A percentile compares a stretch with the other conserved stretches of the same genome.
These are phyloP conservation scores for Rhopalosiphum nymphaeae DNA, from an alignment of 2,888 invertebrate genomes.

Conservation along the genomic window DNA sequence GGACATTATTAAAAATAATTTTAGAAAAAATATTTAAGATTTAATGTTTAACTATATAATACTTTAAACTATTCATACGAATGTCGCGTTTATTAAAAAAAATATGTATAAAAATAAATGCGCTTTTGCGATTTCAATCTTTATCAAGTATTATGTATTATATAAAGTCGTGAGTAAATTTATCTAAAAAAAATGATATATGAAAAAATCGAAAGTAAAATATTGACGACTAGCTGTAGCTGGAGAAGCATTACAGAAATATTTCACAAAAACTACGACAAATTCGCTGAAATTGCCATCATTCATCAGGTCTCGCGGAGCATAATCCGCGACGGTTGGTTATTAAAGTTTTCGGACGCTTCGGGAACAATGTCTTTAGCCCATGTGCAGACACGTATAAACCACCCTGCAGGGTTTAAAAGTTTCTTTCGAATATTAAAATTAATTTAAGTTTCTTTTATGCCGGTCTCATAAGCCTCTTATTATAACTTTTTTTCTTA, in stretches of 20 bases:
- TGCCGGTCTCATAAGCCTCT: conserved; percentile 18
- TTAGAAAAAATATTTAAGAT: neutral
- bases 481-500: conserved; percentile 23
- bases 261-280: neutral
- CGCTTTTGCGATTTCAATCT: neutral
- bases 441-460: conserved; percentile 61
- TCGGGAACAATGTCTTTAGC: conserved; percentile 33
- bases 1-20: neutral
- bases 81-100: neutral
- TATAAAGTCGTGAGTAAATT: neutral
- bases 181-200: neutral
- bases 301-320: neutral
- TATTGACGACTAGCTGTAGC: neutral
- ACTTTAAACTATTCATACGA: neutral
- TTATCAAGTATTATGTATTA: neutral
- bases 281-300: conserved; percentile 4
- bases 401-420: conserved; percentile 39
- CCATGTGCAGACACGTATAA: conserved; percentile 27
- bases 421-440: conserved; percentile 56
- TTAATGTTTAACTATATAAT: neutral
- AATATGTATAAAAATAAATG: neutral
- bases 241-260: neutral
- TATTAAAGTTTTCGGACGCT: conserved; percentile 27
- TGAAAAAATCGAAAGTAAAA: neutral
- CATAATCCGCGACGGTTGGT: neutral